Evolutionary conservation across 2,797 vertebrate species (phyloP), one percentile per base, ranked within the genome.

Genomic region (Hippoglossus hippoglossus): DNA sequence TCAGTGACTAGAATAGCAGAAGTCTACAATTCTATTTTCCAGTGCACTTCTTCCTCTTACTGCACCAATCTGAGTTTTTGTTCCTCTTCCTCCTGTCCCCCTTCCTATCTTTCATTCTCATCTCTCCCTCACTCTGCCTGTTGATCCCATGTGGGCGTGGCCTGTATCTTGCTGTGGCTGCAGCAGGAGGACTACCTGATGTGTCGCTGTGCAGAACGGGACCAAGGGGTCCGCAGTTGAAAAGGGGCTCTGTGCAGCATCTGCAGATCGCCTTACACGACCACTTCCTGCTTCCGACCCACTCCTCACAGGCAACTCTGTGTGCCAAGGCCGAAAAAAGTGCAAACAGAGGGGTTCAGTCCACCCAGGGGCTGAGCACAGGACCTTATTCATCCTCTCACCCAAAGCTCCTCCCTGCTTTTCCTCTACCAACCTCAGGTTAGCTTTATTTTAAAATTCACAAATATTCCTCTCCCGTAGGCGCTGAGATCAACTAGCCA

Each of bases 211-310:
- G 89, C 86, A 88, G 91, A 86, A 84, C 61, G 76, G 88, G 87
- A 88, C 84, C 65, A 81, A 94, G 91, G 92, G 92, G 88, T 92
- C 88, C 75, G 73, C 81, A 67, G 70, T 84, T 95, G 94, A 95
- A 96, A 94, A 95, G 94, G 87, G 89, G 69, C 80, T 95, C 95
- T 93, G 92, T 91, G 88, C 93, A 91, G 88, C 76, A 61, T 68
- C 82, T 91, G 91, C 89, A 93, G 94, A 96, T 97, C 94, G 26
- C 91, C 93, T 98, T 96, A 93, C 96, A 94, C 92, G 25, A 88
- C 75, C 72, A 92, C 95, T 96, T 97, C 96, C 96, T 96, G 95
- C 94, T 95, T 95, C 94, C 93, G 92, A 93, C 94, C 94, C 93
- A 86, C 92, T 95, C 93, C 93, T 95, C 94, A 96, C 95, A 96